Percentiles rank a stretch among this genome's conserved stretches.
Conservation (phyloP, 2,797 vertebrate species). For the Rhynchonycteris naso region DNA sequence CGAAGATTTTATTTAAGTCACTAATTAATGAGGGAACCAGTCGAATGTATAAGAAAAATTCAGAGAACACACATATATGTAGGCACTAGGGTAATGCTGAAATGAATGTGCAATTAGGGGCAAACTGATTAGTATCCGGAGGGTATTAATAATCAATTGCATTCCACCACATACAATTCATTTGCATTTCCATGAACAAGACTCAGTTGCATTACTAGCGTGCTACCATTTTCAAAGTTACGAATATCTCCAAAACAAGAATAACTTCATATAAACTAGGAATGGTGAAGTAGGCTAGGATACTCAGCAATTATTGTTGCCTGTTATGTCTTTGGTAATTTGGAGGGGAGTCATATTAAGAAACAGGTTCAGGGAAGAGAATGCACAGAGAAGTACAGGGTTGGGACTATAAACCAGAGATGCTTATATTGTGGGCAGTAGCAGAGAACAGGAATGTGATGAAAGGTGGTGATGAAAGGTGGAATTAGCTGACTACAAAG, state of each 20-base stretch:
- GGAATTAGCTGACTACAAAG: not conserved
- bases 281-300: not conserved
- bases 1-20: not conserved
- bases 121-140: not conserved
- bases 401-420: not conserved
- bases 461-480: not conserved
- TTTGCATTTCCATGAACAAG: not conserved
- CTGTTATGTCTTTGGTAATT: conserved; percentile 10
- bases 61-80: not conserved
- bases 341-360: not conserved
- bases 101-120: not conserved
- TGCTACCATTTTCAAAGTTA: not conserved
- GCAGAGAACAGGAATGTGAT: not conserved
- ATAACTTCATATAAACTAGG: not conserved
- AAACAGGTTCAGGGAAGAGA: not conserved
- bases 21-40: not conserved
- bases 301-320: not conserved
- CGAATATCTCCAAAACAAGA: conserved; percentile 23
- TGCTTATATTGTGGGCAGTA: not conserved
- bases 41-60: not conserved
- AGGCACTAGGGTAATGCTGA: not conserved
- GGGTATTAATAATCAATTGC: not conserved
- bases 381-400: not conserved
- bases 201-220: not conserved
- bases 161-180: not conserved